These are phyloP conservation scores for Halichoerus grypus DNA, from an alignment of 2,113 vertebrate species.

Conservation along the genomic window DNA sequence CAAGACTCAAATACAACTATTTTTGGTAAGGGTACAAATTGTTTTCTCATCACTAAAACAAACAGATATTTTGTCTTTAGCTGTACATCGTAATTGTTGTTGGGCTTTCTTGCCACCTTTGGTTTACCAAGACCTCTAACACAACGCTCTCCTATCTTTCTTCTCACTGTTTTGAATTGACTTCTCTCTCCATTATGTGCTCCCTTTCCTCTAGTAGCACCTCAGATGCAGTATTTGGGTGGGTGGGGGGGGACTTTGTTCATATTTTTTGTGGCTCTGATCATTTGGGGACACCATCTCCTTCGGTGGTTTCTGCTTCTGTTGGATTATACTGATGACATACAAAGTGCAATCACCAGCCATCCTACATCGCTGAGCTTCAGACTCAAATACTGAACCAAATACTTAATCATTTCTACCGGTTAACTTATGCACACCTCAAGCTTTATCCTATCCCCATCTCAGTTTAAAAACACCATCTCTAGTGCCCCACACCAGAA, in stretches of 20 bases:
- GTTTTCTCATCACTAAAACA: neutral
- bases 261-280: neutral
- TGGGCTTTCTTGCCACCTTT: neutral
- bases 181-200: neutral
- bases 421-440: neutral
- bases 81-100: neutral
- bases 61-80: neutral
- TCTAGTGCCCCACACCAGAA: neutral
- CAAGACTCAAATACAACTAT: neutral
- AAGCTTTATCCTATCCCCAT: neutral
- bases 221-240: neutral
- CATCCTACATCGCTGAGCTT: too few species aligned
- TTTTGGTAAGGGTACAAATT: neutral
- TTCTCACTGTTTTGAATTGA: neutral
- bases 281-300: neutral
- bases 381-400: neutral
- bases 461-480: neutral
- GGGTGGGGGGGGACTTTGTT: neutral
- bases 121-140: neutral
- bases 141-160: neutral
- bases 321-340: neutral
- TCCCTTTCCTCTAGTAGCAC: neutral
- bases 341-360: neutral
- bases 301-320: neutral
- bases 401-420: neutral